Evolutionary conservation across 1,140 invertebrate genomes (phyloP), one percentile per base, ranked within the genome.

Genomic region (Bacillus rossius): DNA sequence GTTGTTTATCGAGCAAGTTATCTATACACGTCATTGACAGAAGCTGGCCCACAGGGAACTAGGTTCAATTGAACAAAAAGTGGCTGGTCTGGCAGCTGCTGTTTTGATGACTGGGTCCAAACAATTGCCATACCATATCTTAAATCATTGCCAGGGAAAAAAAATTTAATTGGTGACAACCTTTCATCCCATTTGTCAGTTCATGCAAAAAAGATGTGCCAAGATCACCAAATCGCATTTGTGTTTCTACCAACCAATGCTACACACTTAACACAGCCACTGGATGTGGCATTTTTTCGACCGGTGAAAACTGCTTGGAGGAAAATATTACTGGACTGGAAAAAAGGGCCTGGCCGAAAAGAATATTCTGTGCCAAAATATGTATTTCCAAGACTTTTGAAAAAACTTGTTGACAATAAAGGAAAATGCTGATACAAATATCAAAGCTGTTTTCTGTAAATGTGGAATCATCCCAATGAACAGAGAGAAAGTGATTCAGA

Each of bases 121-220:
- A n/a, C n/a, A n/a, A n/a, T n/a, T n/a, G n/a, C n/a, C n/a, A n/a
- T n/a, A n/a, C n/a, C n/a, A n/a, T n/a, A n/a, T n/a, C n/a, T n/a
- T n/a, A n/a, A n/a, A n/a, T n/a, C n/a, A n/a, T n/a, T n/a, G n/a
- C n/a, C n/a, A n/a, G n/a, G n/a, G n/a, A n/a, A n/a, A n/a, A 73
- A 72, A 61, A 64, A 68, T 13, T 8, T 74, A 10, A 72, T 75
- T 54, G 72, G 73, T 8, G 73, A 74, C 53, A 74, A 74, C 57
- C 63, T 75, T 37, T 62, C 61, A 23, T 66, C 61, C 14, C 73
- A 74, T 61, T 63, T 75, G 25, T 55, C 47, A 26, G 5, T 47
- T 17, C 41, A 65, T 17, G 59, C 68, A 16, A 38, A 70, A 14
- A 59, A 61, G 22, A 13, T 49, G 7, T 65, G 64, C 34, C 45